These are phyloP conservation scores for Agonopterix alstromeriana DNA, from an alignment of 2,888 invertebrate species.

Conservation along the genomic window DNA sequence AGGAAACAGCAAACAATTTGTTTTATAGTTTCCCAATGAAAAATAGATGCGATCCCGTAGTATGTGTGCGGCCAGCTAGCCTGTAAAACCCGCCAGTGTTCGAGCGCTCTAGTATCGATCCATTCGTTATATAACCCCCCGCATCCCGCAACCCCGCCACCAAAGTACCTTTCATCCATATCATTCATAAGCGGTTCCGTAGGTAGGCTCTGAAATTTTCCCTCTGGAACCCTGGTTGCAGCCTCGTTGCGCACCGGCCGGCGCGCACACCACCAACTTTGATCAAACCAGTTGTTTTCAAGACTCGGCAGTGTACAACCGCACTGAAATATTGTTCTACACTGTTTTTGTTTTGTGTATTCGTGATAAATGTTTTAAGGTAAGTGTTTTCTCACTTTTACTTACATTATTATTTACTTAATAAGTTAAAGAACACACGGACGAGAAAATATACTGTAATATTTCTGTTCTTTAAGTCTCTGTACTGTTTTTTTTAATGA, in stretches of 20 bases:
- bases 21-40: too few species aligned
- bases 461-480: too few species aligned
- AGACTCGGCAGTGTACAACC: constrained; percentile 27
- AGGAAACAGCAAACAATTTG: too few species aligned
- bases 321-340: constrained; percentile 15
- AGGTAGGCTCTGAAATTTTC: constrained; percentile 14
- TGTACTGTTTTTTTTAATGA: neutral
- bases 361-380: constrained; percentile 60
- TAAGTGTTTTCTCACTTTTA: constrained; percentile 24
- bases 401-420: neutral
- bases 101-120: constrained; percentile 53
- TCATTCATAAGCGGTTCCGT: constrained; percentile 36
- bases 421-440: too few species aligned
- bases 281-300: constrained; percentile 51
- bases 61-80: neutral
- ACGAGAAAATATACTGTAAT: too few species aligned
- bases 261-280: constrained; percentile 38
- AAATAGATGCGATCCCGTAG: too few species aligned
- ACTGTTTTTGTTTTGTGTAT: constrained; percentile 43
- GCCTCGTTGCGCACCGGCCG: constrained; percentile 35
- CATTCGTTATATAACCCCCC: constrained; percentile 56
- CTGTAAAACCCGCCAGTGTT: constrained; percentile 14
- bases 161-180: constrained; percentile 36
- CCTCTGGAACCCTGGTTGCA: constrained; percentile 20
- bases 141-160: constrained; percentile 20